Evolutionary conservation across 2,888 invertebrate genomes (phyloP), one percentile per base, ranked within the genome.

Genomic region (Operophtera brumata): DNA sequence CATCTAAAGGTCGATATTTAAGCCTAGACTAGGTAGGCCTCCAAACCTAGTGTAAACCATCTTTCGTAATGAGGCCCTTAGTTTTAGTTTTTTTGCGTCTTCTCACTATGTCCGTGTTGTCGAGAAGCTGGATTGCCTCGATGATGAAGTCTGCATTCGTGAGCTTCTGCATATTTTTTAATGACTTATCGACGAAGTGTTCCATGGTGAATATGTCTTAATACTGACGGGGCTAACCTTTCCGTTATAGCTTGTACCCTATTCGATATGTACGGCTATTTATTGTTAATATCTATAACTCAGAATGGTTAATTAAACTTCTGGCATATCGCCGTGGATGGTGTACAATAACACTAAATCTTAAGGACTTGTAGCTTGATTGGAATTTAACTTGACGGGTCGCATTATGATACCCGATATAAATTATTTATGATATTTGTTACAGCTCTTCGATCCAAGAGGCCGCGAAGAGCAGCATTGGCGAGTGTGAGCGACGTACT

Each of bases 251-350:
- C n/a, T 25, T 25, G 10, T 10, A 25, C 40, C 41, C 41, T 12
- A 28, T 28, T 41, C 41, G 11, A 41, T 59, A 56, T 53, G 53
- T 56, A 54, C 56, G 28, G 47, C 54, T 56, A 58, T 58, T 62
- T 54, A 62, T 58, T 59, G 52, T 60, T 58, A 58, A 63, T 58
- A 54, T 47, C 57, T 57, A 53, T 57, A 54, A 61, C 54, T 58
- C 52, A 37, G 52, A 54, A 57, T 60, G 51, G 59, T 55, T 62
- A 59, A 62, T 59, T 55, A 62, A 64, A 59, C 59, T 55, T 47
- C 54, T 51, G 58, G 64, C 47, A 46, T 57, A 50, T 57, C 54
- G 58, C 45, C 57, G 52, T 54, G 36, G 58, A 60, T 20, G 20
- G 20, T 20, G 20, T 20, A 20, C 56, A 50, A 56, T 60, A 60